phyloP scores from a whole-genome alignment of 1,140 invertebrate genomes.

The Diabrotica virgifera region DNA sequence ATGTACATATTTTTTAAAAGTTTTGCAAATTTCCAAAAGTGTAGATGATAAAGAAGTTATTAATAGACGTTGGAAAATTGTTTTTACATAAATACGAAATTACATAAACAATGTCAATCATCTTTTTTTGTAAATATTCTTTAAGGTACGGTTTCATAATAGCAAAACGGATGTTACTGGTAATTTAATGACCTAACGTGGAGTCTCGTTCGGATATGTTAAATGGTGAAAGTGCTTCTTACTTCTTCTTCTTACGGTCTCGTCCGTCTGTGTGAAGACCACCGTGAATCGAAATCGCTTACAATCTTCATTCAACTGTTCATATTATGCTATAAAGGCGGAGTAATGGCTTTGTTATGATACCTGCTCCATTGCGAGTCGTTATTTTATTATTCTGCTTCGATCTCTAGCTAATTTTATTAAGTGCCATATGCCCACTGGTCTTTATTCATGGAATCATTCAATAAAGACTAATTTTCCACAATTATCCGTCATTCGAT shows the following conservation, averaged over 20 bases:
- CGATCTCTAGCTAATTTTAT: slow-evolving; percentile 33
- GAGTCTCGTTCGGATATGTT: neutral
- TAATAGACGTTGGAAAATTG: too few relatives aligned
- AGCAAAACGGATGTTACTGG: too few relatives aligned
- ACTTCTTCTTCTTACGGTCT: neutral
- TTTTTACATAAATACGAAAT: too few relatives aligned
- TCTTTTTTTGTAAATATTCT: too few relatives aligned
- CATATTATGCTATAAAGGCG: slow-evolving; percentile 40
- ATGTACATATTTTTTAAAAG: too few relatives aligned
- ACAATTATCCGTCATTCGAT: slow-evolving; percentile 16
- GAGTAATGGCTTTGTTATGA: slow-evolving; percentile 39
- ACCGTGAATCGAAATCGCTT: slow-evolving; percentile 33
- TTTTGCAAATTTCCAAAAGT: too few relatives aligned
- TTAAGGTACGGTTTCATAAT: too few relatives aligned
- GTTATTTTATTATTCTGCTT: slow-evolving; percentile 36
- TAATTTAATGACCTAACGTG: too few relatives aligned
- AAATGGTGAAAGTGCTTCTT: neutral
- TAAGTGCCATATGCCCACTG: slow-evolving; percentile 30
- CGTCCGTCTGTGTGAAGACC: neutral
- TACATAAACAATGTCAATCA: too few relatives aligned
- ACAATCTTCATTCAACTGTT: slow-evolving; percentile 37
- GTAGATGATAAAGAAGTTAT: too few relatives aligned
- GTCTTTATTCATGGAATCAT: slow-evolving; percentile 26
- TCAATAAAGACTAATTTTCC: slow-evolving; percentile 25
- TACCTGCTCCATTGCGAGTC: slow-evolving; percentile 37